phyloP scores from a whole-genome alignment of 2,888 invertebrate species.

The Scaptomyza flava region DNA sequence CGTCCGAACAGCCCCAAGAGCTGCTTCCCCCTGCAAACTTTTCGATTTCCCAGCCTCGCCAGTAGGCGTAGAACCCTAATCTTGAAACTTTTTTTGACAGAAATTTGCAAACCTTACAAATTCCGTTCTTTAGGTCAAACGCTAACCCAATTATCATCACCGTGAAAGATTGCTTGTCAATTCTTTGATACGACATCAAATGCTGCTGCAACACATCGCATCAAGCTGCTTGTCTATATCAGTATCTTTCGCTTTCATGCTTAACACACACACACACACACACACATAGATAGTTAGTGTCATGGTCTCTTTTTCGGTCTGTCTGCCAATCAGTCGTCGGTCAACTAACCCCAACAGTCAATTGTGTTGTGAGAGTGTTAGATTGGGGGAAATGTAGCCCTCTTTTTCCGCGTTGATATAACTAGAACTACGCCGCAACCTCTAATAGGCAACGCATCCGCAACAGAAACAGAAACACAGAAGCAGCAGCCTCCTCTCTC shows the following conservation, averaged over 20 bases:
- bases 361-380: background rate
- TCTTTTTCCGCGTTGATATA: slow-evolving; percentile 38
- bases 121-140: background rate
- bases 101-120: background rate
- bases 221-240: background rate
- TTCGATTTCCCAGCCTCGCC: no score
- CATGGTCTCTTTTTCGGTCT: slow-evolving; percentile 39
- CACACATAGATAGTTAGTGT: no score
- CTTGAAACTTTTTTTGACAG: no score
- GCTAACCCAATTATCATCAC: background rate
- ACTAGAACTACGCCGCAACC: slow-evolving; percentile 68
- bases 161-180: background rate
- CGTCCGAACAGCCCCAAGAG: no score
- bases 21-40: no score
- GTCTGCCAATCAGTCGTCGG: slow-evolving; percentile 48
- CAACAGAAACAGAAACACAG: slow-evolving; percentile 38
- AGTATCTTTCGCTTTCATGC: slow-evolving; percentile 21
- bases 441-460: slow-evolving; percentile 71
- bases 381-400: background rate
- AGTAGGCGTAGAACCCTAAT: no score
- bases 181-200: background rate
- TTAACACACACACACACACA: slow-evolving; percentile 19
- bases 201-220: background rate
- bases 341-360: slow-evolving; percentile 24
- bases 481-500: slow-evolving; percentile 27